Evolutionary conservation across 1,140 invertebrate genomes (phyloP).

Genomic region (Tetraneura akinire): DNA sequence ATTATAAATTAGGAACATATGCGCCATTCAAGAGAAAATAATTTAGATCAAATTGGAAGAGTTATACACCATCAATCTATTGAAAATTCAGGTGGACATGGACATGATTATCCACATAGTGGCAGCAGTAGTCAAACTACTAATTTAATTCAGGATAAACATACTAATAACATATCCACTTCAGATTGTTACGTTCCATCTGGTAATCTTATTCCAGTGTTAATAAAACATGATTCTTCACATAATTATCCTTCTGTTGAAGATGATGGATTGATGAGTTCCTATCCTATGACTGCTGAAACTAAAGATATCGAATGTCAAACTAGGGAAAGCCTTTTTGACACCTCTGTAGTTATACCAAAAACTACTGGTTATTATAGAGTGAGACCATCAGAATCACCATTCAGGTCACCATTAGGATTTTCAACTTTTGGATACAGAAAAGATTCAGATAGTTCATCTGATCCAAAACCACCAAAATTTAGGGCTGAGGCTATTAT

Average conservation of each 20-base stretch:
- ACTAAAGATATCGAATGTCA: slow-evolving; percentile 79
- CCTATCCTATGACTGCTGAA: slow-evolving; percentile 43
- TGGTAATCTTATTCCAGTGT: slow-evolving; percentile 43
- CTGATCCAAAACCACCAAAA: slow-evolving; percentile 58
- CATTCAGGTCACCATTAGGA: slow-evolving; percentile 45
- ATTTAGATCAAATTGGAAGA: slow-evolving; percentile 70
- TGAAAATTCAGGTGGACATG: slow-evolving; percentile 2
- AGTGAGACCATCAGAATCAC: slow-evolving; percentile 35
- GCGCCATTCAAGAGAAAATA: slow-evolving; percentile 74
- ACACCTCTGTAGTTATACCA: slow-evolving; percentile 54
- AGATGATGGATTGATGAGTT: slow-evolving; percentile 62
- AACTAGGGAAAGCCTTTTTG: slow-evolving; percentile 74
- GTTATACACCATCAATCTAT: slow-evolving; percentile 41
- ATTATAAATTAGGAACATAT: slow-evolving; percentile 70
- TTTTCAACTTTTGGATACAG: slow-evolving; percentile 66
- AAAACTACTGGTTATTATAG: slow-evolving; percentile 53
- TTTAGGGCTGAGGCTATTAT: slow-evolving; percentile 69
- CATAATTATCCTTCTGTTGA: slow-evolving; percentile 56
- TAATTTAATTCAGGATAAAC: slow-evolving; percentile 38
- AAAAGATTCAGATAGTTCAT: slow-evolving; percentile 59
- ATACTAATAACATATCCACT: slow-evolving; percentile 42
- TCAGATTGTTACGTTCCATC: slow-evolving; percentile 50
- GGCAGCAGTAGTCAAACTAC: slow-evolving; percentile 44
- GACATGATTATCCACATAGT: slow-evolving; percentile 39
- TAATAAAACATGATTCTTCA: slow-evolving; percentile 41